These are phyloP conservation scores for Himalopsyche tibetana DNA, from an alignment of 2,888 invertebrate species.

Conservation along the genomic window DNA sequence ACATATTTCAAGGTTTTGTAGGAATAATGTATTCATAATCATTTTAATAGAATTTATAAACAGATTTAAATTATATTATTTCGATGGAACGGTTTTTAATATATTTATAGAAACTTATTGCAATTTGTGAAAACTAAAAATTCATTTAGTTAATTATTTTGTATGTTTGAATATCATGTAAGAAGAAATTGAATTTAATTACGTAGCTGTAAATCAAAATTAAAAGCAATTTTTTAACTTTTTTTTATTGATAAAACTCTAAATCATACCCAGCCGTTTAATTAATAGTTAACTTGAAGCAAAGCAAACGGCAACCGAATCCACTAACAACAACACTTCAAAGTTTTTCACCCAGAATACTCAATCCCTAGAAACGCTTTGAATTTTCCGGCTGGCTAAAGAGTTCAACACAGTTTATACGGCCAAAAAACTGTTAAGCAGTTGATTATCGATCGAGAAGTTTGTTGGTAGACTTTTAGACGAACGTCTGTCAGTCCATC, in stretches of 20 bases:
- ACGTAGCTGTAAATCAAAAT: too few relatives aligned
- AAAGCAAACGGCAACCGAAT: constrained; percentile 11
- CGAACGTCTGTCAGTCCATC: constrained; percentile 24
- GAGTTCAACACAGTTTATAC: constrained; percentile 1
- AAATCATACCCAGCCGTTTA: constrained; percentile 7
- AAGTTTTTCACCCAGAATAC: neutral
- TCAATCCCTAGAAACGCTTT: constrained; percentile 9
- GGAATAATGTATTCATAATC: too few relatives aligned
- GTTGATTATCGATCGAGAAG: constrained; percentile 39
- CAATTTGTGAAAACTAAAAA: too few relatives aligned
- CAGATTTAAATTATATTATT: too few relatives aligned
- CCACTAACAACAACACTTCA: constrained; percentile 36
- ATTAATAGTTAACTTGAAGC: neutral
- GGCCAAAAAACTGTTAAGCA: constrained; percentile 28
- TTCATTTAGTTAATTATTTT: too few relatives aligned
- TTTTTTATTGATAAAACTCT: neutral
- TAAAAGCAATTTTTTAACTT: too few relatives aligned
- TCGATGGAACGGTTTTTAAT: too few relatives aligned
- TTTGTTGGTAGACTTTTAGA: neutral
- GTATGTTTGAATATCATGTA: too few relatives aligned
- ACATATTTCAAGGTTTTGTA: too few relatives aligned
- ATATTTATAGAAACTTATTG: too few relatives aligned
- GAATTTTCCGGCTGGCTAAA: constrained; percentile 34
- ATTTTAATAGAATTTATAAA: too few relatives aligned
- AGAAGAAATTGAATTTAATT: too few relatives aligned